A percentile compares a stretch with the other conserved stretches of the same genome.
Conservation (phyloP, 2,888 invertebrate genomes). For the Drosophila kanekoi region DNA sequence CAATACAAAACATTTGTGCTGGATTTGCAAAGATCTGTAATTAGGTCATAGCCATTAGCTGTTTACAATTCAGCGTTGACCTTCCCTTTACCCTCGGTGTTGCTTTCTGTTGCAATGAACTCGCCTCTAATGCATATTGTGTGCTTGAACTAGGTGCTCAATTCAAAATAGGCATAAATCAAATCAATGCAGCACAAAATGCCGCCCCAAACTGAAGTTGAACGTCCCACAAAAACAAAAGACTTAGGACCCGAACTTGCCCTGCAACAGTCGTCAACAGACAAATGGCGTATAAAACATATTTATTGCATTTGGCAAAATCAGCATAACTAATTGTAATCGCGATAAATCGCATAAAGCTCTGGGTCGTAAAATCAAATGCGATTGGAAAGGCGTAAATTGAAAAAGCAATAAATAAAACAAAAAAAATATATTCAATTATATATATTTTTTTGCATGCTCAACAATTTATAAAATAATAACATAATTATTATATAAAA, state of each 20-base stretch:
- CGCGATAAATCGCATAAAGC: conserved; percentile 62
- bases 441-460: conserved; percentile 25
- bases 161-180: conserved; percentile 40
- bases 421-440: conserved; percentile 13
- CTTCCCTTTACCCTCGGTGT: conserved; percentile 35
- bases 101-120: conserved; percentile 29
- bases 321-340: conserved; percentile 72
- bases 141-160: conserved; percentile 25
- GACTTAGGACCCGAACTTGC: conserved; percentile 81
- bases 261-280: conserved; percentile 38
- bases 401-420: conserved; percentile 48
- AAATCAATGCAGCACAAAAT: conserved; percentile 40
- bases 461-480: conserved; percentile 22
- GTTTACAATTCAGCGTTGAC: conserved; percentile 30
- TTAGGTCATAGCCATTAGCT: conserved; percentile 21
- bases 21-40: background rate
- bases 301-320: conserved; percentile 60
- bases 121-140: conserved; percentile 13
- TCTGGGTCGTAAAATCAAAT: conserved; percentile 48
- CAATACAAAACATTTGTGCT: background rate
- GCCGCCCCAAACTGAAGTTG: conserved; percentile 32
- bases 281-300: conserved; percentile 47
- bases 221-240: conserved; percentile 63
- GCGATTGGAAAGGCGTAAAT: conserved; percentile 67
- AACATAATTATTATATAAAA: conserved; percentile 37